Conservation (phyloP, 2,888 invertebrate species). For the Sipunculus nudus region DNA sequence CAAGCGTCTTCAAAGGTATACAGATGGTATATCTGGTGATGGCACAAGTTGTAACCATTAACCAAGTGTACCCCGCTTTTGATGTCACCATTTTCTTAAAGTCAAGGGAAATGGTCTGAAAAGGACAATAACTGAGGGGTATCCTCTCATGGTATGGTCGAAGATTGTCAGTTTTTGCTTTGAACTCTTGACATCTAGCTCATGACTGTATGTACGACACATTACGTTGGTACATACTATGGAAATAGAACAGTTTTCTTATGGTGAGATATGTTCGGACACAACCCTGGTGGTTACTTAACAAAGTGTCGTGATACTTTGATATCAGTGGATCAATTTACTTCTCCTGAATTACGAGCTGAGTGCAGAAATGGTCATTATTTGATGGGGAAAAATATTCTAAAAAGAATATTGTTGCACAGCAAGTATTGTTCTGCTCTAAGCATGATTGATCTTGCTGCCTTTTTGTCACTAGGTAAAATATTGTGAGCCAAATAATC, state of each 20-base stretch:
- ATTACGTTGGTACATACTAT: background rate
- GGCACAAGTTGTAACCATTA: background rate
- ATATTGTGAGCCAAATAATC: background rate
- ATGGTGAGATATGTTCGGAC: conserved; percentile 1
- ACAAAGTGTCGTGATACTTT: background rate
- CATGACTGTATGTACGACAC: conserved; percentile 5
- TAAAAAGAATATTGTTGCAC: background rate
- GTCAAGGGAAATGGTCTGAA: conserved; percentile 1
- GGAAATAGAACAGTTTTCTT: background rate
- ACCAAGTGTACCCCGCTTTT: background rate
- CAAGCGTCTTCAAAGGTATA: background rate
- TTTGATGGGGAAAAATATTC: background rate
- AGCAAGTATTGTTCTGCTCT: background rate
- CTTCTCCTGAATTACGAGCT: background rate
- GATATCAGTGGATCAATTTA: background rate
- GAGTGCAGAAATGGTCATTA: background rate
- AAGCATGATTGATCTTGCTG: background rate
- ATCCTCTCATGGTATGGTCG: conserved; percentile 3
- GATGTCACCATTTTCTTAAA: conserved; percentile 5
- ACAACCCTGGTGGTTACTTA: background rate
- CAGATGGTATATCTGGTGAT: background rate
- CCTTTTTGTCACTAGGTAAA: background rate
- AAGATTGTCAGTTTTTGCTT: background rate
- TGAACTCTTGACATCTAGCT: background rate
- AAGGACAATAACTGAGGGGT: background rate